Evolutionary conservation across 2,113 vertebrate species (phyloP), one percentile per base, ranked within the genome.

Genomic region (Piaya cayana): DNA sequence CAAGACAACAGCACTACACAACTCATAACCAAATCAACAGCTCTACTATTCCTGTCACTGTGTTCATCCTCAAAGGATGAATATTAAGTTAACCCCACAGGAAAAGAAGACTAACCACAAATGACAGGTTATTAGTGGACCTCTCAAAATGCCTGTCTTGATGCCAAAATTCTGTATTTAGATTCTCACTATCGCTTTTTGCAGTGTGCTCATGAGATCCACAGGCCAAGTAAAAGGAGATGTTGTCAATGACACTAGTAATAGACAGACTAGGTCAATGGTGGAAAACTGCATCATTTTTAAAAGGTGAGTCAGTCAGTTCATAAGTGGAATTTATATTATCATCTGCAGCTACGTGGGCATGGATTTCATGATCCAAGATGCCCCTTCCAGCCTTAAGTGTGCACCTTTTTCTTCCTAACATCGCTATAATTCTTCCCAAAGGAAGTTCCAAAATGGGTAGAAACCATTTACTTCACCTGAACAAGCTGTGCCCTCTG

Each of bases 391-490:
- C 29, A 64, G 16, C 56, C 32, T 86, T n/a, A 72, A 69, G 36
- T 4, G 17, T 15, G 10, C 16, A 74, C 15, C 8, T 47, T 39
- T 68, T 37, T 68, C 62, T 87, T 53, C 11, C 32, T 47, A 90
- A 42, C 2, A 16, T 69, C 29, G 67, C 47, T 71, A 59, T 64
- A 86, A 45, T 76, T 56, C 70, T 94, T 93, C 49, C 74, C 65
- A 37, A 62, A 64, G 18, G 63, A 96, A 96, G 96, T 93, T 89
- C 37, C 79, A 91, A 4, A 23, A 82, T 82, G 32, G 47, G 36
- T 55, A 86, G 63, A 95, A 92, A 93, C 21, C 49, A 92, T 50
- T 67, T 83, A 39, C 22, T 97, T 93, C 81, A 64, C 69, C 47
- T 55, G n/a, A 95, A 79, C 15, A 81, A 6, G 16, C 25, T 8